Evolutionary conservation across 2,888 invertebrate species (phyloP).

Genomic region (Microplitis deprimator): DNA sequence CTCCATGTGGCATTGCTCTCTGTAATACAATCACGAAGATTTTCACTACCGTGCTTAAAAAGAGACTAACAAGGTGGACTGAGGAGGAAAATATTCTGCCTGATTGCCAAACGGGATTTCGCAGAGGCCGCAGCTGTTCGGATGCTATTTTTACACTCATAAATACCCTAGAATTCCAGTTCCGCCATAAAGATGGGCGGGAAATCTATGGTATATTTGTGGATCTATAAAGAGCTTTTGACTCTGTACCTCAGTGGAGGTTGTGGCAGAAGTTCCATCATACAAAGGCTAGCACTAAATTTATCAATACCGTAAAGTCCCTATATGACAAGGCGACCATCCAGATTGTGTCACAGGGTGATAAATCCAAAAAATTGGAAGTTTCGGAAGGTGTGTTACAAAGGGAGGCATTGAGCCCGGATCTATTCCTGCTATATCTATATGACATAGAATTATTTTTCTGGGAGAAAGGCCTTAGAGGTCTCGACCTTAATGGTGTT

Average conservation of each 20-base stretch:
- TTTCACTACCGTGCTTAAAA: constrained; percentile 39
- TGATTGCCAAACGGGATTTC: constrained; percentile 43
- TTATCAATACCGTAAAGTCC: constrained; percentile 40
- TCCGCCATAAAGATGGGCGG: constrained; percentile 18
- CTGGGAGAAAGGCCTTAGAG: constrained; percentile 23
- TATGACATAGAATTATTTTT: constrained; percentile 26
- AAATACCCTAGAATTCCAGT: constrained; percentile 33
- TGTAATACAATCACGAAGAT: constrained; percentile 47
- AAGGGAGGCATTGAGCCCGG: constrained; percentile 40
- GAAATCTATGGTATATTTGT: constrained; percentile 46
- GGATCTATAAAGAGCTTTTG: constrained; percentile 24
- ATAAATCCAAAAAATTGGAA: not conserved
- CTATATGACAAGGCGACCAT: constrained; percentile 34
- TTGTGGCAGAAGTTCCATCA: constrained; percentile 38
- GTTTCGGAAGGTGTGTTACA: constrained; percentile 44
- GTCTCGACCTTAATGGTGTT: constrained; percentile 34
- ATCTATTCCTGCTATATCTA: constrained; percentile 15
- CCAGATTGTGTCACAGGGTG: constrained; percentile 13
- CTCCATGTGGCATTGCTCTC: constrained; percentile 48
- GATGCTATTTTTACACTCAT: constrained; percentile 48
- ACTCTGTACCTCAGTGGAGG: constrained; percentile 19
- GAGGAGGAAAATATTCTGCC: not conserved
- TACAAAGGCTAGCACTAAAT: constrained; percentile 44
- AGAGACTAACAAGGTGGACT: not conserved
- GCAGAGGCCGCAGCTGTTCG: constrained; percentile 28